Percentiles rank a stretch among this genome's conserved stretches.
Conservation (phyloP, 2,888 invertebrate species). For the Agapostemon virescens region DNA sequence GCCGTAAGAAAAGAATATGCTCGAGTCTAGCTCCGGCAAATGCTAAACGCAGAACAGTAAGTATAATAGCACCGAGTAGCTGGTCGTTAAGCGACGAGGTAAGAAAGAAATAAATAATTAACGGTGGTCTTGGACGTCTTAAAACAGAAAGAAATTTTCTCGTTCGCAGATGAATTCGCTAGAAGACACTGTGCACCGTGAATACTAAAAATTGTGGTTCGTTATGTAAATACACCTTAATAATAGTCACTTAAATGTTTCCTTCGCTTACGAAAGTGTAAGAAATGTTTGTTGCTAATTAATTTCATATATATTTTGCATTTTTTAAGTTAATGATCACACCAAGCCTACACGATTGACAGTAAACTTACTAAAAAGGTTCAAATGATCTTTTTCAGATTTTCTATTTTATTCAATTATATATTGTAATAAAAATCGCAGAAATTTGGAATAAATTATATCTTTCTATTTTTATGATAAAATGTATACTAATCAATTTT, state of each 20-base stretch:
- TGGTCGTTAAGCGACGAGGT: conserved; percentile 10
- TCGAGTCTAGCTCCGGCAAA: conserved; percentile 20
- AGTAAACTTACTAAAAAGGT: too few species aligned
- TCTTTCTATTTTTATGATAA: too few species aligned
- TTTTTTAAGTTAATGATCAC: neutral
- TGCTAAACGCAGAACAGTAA: conserved; percentile 3
- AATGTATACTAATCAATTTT: too few species aligned
- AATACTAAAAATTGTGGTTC: neutral
- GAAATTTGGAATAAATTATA: too few species aligned
- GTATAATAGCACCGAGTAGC: conserved; percentile 11
- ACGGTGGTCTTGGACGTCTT: neutral
- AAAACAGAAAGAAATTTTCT: neutral
- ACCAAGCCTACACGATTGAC: too few species aligned
- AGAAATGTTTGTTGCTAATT: neutral
- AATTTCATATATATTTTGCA: neutral
- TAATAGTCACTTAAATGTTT: neutral
- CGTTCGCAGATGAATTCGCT: neutral
- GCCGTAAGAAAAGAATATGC: conserved; percentile 29
- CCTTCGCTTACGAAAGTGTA: too few species aligned
- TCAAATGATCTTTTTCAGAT: too few species aligned
- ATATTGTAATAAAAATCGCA: too few species aligned
- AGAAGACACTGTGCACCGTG: neutral
- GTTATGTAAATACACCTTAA: neutral
- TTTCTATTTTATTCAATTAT: too few species aligned
- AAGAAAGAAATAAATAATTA: conserved; percentile 28